Evolutionary conservation across 2,888 invertebrate genomes (phyloP).

Genomic region (Agonum fuliginosum): DNA sequence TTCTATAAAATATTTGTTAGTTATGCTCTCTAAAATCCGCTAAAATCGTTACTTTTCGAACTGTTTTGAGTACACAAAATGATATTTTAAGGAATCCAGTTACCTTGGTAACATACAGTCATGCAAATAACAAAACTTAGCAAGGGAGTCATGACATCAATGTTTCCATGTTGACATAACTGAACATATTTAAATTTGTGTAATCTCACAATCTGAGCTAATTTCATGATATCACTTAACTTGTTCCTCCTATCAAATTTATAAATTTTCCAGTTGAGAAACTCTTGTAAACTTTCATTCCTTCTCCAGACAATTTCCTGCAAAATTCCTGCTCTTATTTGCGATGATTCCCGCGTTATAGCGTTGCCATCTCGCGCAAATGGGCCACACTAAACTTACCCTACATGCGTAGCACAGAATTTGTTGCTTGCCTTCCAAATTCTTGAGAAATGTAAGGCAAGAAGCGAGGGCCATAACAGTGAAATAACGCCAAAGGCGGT

Average conservation of each 20-base stretch:
- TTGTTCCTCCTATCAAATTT: constrained; percentile 22
- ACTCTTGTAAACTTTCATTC: no score
- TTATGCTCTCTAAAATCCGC: no score
- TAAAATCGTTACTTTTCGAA: no score
- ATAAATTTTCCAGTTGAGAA: constrained; percentile 20
- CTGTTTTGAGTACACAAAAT: no score
- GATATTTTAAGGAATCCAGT: no score
- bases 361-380: constrained; percentile 6
- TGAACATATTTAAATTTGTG: no score
- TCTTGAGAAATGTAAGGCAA: constrained; percentile 3
- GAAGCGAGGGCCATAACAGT: background rate
- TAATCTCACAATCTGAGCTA: background rate
- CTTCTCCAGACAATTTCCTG: constrained; percentile 17
- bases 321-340: constrained; percentile 23
- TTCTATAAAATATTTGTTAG: no score
- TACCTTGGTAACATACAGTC: no score
- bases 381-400: constrained; percentile 9
- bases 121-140: no score
- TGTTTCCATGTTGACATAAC: no score
- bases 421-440: constrained; percentile 7
- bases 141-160: no score
- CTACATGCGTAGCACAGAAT: background rate
- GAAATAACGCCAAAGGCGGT: constrained; percentile 1
- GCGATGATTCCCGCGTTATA: constrained; percentile 16
- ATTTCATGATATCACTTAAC: constrained; percentile 4